Evolutionary conservation across 2,113 vertebrate species (phyloP).

Genomic region (Scomber scombrus): DNA sequence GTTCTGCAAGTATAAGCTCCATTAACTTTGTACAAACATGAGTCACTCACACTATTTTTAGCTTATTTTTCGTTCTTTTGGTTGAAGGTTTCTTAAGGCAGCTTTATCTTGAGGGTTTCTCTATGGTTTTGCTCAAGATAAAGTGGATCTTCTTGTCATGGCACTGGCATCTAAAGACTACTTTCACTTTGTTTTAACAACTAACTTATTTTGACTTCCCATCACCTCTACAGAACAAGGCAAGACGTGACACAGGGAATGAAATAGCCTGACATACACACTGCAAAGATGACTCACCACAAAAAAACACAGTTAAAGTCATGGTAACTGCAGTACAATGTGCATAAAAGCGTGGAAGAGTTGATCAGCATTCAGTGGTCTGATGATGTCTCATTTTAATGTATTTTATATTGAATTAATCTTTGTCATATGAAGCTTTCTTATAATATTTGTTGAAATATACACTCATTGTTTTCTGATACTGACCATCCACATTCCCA

Average conservation of each 20-base stretch:
- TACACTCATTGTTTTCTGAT: neutral
- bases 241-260: constrained; percentile 31
- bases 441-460: neutral
- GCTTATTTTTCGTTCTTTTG: neutral
- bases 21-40: neutral
- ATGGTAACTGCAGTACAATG: constrained; percentile 40
- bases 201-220: constrained; percentile 36
- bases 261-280: constrained; percentile 34
- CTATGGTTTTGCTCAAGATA: neutral
- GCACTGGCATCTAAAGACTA: neutral
- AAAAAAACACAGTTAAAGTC: constrained; percentile 35
- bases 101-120: neutral
- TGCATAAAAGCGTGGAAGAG: constrained; percentile 45
- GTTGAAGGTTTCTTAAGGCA: neutral
- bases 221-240: constrained; percentile 35
- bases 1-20: neutral
- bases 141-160: neutral
- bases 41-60: constrained; percentile 26
- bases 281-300: constrained; percentile 66
- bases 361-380: neutral
- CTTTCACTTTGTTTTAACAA: constrained; percentile 10
- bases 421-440: neutral
- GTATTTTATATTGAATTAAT: no score
- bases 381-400: no score
- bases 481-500: constrained; percentile 3